phyloP scores from a whole-genome alignment of 2,797 vertebrate species.

The Micrastur ruficollis region DNA sequence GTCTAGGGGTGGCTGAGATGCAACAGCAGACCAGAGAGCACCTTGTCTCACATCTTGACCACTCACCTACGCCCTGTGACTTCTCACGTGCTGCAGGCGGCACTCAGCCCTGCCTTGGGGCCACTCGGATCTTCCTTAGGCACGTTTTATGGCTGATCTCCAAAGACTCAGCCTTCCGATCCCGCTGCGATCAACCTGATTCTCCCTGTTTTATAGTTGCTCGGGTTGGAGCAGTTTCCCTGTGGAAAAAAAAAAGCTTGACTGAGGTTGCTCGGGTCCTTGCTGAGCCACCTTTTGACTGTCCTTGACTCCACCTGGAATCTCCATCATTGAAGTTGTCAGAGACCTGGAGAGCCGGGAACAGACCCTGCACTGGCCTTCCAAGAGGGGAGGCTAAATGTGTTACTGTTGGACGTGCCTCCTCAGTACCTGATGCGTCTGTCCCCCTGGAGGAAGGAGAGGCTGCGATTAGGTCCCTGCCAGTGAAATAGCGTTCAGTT shows the following conservation, averaged over 20 bases:
- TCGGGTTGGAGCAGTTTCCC: not conserved
- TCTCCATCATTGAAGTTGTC: not conserved
- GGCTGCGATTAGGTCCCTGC: not conserved
- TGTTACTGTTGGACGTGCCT: not conserved
- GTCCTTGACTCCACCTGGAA: not conserved
- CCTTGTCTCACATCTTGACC: not conserved
- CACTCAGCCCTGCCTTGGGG: not conserved
- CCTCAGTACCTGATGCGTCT: accelerated
- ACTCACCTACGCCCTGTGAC: not conserved
- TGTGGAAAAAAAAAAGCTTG: not conserved
- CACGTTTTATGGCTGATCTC: not conserved
- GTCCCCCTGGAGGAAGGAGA: not conserved
- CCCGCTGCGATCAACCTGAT: not conserved
- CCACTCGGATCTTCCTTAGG: not conserved
- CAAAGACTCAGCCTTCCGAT: not conserved
- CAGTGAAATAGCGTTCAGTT: not conserved
- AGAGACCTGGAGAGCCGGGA: not conserved
- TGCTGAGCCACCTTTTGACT: not conserved
- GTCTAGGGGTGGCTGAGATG: not conserved
- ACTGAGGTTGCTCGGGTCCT: not conserved
- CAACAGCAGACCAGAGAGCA: not conserved
- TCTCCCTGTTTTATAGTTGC: not conserved
- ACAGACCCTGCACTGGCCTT: not conserved
- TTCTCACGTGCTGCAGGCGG: accelerated
- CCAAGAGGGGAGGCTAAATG: not conserved